Evolutionary conservation across 2,888 invertebrate species (phyloP).

Genomic region (Cantharis rustica): DNA sequence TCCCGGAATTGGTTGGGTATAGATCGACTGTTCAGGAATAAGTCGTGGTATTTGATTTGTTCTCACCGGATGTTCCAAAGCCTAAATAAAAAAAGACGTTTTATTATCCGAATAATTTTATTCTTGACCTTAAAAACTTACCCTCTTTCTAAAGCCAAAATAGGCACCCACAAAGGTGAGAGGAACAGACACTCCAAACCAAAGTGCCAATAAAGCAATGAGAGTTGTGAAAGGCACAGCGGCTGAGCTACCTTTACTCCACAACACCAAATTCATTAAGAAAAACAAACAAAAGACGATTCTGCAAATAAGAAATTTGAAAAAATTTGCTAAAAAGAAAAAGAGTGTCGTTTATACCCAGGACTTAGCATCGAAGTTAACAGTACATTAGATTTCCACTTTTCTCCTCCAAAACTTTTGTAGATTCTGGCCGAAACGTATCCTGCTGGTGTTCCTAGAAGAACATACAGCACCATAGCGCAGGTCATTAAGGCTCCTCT

Average conservation of each 20-base stretch:
- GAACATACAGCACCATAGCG: conserved; percentile 94
- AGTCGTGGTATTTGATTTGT: conserved; percentile 99
- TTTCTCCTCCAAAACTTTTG: conserved; percentile 97
- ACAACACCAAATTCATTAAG: conserved; percentile 93
- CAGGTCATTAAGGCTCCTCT: conserved; percentile 99
- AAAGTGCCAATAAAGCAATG: conserved; percentile 89
- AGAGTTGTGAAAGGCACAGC: conserved; percentile 97
- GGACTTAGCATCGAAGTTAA: conserved; percentile 96
- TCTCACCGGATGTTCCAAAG: conserved; percentile 95
- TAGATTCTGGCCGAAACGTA: conserved; percentile 96
- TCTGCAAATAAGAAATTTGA: conserved; percentile 58
- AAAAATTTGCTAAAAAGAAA: not conserved
- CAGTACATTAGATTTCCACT: conserved; percentile 98
- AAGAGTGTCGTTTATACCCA: conserved; percentile 68
- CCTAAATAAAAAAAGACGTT: conserved; percentile 62
- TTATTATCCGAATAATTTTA: not conserved
- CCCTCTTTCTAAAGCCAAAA: conserved; percentile 97
- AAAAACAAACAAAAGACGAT: conserved; percentile 97
- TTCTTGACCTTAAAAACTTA: conserved; percentile 54
- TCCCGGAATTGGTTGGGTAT: conserved; percentile 94
- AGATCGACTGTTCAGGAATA: conserved; percentile 98
- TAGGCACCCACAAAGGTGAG: conserved; percentile 97
- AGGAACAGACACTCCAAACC: conserved; percentile 99
- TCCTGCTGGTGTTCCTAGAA: conserved; percentile 95
- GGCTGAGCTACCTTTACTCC: conserved; percentile 95